phyloP scores from a whole-genome alignment of 2,888 invertebrate species.

The Cerastis rubricosa region DNA sequence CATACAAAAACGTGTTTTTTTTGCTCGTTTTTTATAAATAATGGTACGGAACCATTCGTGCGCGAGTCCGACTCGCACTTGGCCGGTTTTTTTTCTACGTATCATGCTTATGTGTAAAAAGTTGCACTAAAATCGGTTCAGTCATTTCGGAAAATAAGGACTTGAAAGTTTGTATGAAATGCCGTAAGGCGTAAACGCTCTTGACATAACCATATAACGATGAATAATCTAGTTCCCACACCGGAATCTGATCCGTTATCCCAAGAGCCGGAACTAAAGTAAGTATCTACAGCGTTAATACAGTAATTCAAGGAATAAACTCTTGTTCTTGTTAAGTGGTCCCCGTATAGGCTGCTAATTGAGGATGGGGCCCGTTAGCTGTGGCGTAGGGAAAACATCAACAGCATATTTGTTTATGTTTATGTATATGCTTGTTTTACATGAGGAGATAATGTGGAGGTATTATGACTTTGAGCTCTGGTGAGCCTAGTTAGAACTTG shows the following conservation, averaged over 20 bases:
- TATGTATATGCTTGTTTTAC: slow-evolving; percentile 16
- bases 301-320: slow-evolving; percentile 44
- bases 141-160: too few relatives aligned
- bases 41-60: too few relatives aligned
- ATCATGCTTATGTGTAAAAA: too few relatives aligned
- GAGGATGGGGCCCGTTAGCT: slow-evolving; percentile 54
- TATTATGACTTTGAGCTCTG: background rate
- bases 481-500: background rate
- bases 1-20: too few relatives aligned
- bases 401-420: slow-evolving; percentile 13
- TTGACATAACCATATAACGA: background rate
- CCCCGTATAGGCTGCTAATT: slow-evolving; percentile 45
- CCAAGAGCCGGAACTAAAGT: slow-evolving; percentile 19
- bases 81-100: too few relatives aligned
- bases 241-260: slow-evolving; percentile 38
- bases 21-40: too few relatives aligned
- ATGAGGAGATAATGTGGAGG: background rate
- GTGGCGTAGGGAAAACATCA: slow-evolving; percentile 12
- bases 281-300: slow-evolving; percentile 7
- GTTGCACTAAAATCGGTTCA: too few relatives aligned
- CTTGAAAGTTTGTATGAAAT: too few relatives aligned
- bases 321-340: slow-evolving; percentile 22
- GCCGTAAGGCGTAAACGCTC: too few relatives aligned
- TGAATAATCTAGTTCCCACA: background rate
- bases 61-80: too few relatives aligned